Evolutionary conservation across 2,797 vertebrate genomes (phyloP).

Genomic region (Kryptopterus vitreolus): DNA sequence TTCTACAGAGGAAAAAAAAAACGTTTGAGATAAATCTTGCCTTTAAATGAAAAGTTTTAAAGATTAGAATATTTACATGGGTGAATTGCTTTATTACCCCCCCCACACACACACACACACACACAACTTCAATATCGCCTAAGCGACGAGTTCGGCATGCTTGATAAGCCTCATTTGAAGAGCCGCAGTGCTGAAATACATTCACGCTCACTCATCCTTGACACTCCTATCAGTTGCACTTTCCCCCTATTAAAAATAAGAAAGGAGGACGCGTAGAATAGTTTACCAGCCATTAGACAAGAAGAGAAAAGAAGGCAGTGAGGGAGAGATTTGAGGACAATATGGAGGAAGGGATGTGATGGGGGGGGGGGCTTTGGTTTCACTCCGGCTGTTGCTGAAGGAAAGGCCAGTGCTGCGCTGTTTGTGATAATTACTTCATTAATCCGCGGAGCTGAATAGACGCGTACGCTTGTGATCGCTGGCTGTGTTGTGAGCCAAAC

Average conservation of each 20-base stretch:
- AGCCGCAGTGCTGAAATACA: conserved; percentile 32
- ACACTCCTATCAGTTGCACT: conserved; percentile 10
- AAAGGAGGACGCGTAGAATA: background rate
- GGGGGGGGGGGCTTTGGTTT: conserved; percentile 12
- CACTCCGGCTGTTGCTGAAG: conserved; percentile 25
- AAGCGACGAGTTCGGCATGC: conserved; percentile 17
- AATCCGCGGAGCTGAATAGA: conserved; percentile 23
- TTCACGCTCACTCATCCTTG: conserved; percentile 37
- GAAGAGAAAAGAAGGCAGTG: background rate
- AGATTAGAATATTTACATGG: background rate
- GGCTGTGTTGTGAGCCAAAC: conserved; percentile 20
- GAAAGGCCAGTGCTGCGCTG: conserved; percentile 26
- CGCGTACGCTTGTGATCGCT: background rate
- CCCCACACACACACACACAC: no score
- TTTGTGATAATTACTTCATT: conserved; percentile 38
- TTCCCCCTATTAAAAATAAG: conserved; percentile 1
- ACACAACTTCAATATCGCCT: conserved; percentile 1
- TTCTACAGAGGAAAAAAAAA: background rate
- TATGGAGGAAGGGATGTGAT: background rate
- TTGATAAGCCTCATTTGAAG: conserved; percentile 43
- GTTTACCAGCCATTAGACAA: conserved; percentile 15
- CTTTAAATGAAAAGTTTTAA: background rate
- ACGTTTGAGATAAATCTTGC: no score
- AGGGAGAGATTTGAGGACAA: background rate
- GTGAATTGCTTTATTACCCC: background rate